Conservation (phyloP, 2,888 invertebrate species). For the Cecidostiba fungosa region DNA sequence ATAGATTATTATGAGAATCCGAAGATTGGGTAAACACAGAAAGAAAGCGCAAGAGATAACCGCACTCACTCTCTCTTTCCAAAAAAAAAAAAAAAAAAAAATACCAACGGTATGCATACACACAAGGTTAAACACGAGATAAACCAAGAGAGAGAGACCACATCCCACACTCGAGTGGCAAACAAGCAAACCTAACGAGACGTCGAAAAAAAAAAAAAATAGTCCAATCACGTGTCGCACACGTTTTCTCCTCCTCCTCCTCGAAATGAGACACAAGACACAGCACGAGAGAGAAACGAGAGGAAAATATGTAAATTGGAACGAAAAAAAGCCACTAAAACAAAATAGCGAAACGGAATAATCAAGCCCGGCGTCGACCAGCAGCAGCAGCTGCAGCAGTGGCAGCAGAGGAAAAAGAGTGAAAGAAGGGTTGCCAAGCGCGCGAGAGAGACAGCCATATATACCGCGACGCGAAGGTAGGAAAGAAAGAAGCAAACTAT, state of each 20-base stretch:
- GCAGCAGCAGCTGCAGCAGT: background rate
- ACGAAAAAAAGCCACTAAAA: background rate
- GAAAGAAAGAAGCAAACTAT: constrained; percentile 14
- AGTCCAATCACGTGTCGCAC: background rate
- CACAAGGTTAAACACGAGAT: background rate
- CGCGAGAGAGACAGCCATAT: constrained; percentile 9
- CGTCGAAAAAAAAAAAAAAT: background rate
- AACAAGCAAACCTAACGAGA: constrained; percentile 17
- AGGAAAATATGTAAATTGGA: constrained; percentile 7
- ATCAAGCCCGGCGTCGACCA: background rate
- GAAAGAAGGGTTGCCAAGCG: constrained; percentile 48
- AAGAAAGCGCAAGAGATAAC: background rate
- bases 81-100: background rate
- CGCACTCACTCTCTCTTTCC: background rate
- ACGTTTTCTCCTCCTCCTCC: background rate
- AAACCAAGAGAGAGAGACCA: background rate
- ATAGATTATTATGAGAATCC: too few relatives aligned
- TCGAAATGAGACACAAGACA: background rate
- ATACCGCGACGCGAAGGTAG: background rate
- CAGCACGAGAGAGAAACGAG: background rate
- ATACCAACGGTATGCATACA: background rate
- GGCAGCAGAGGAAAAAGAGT: background rate
- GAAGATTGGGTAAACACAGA: background rate
- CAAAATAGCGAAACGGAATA: constrained; percentile 20
- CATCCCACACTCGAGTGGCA: background rate